These are phyloP conservation scores for Cydia fagiglandana DNA, from an alignment of 1,140 invertebrate genomes.

Conservation along the genomic window DNA sequence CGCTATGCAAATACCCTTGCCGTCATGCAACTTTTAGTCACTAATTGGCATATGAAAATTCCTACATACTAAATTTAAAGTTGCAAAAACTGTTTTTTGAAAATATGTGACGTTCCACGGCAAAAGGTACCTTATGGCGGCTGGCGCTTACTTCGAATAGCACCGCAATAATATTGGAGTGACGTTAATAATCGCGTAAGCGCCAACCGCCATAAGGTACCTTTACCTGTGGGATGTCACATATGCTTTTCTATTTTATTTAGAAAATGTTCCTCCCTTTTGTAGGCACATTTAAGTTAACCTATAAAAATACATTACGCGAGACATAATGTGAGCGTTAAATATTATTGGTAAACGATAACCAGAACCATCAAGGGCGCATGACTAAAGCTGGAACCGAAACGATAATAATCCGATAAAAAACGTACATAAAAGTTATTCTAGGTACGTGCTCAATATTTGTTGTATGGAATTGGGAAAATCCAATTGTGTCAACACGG, in stretches of 20 bases:
- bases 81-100: background rate
- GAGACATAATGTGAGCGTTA: background rate
- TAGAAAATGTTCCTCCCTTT: background rate
- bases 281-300: background rate
- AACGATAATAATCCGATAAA: slow-evolving; percentile 29
- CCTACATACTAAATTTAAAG: background rate
- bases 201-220: too few relatives aligned
- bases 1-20: background rate
- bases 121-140: too few relatives aligned
- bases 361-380: slow-evolving; percentile 1
- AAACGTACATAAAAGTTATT: slow-evolving; percentile 41
- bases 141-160: too few relatives aligned
- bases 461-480: slow-evolving; percentile 55
- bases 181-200: too few relatives aligned
- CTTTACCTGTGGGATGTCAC: too few relatives aligned
- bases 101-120: too few relatives aligned
- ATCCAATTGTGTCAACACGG: slow-evolving; percentile 51
- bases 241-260: background rate
- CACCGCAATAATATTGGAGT: too few relatives aligned
- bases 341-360: slow-evolving; percentile 29
- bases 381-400: slow-evolving; percentile 18
- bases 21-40: slow-evolving; percentile 3
- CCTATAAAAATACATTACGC: slow-evolving; percentile 6
- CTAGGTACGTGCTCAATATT: slow-evolving; percentile 45
- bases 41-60: slow-evolving; percentile 1